Evolutionary conservation across 2,888 invertebrate genomes (phyloP).

Genomic region (Diabrotica balteata): DNA sequence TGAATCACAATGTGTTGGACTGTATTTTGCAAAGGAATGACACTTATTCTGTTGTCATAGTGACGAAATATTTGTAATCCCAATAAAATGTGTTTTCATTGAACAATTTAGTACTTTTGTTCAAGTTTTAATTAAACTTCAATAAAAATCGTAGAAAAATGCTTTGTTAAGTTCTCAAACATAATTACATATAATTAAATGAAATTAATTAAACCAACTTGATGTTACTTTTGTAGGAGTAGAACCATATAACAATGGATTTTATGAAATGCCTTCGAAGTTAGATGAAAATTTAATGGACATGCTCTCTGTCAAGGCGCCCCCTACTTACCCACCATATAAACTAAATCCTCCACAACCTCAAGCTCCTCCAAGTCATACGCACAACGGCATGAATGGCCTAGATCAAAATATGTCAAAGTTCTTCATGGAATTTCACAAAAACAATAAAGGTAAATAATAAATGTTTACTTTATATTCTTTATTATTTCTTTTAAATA

Average conservation of each 20-base stretch:
- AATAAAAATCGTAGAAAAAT: too few species aligned
- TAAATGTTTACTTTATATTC: background rate
- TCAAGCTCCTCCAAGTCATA: conserved; percentile 27
- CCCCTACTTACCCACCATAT: conserved; percentile 37
- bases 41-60: too few species aligned
- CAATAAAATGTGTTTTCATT: too few species aligned
- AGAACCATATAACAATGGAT: conserved; percentile 35
- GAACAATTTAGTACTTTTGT: too few species aligned
- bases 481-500: background rate
- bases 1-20: too few species aligned
- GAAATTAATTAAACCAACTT: too few species aligned
- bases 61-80: too few species aligned
- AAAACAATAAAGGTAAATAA: conserved; percentile 58
- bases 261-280: conserved; percentile 44
- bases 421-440: conserved; percentile 76
- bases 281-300: conserved; percentile 50
- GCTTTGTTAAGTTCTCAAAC: too few species aligned
- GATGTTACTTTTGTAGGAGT: conserved; percentile 11
- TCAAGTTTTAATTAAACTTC: too few species aligned
- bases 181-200: too few species aligned
- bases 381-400: conserved; percentile 50
- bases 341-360: conserved; percentile 32
- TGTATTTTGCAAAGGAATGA: too few species aligned
- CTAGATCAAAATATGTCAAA: conserved; percentile 67
- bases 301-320: conserved; percentile 47